Evolutionary conservation across 2,113 vertebrate genomes (phyloP), one percentile per base, ranked within the genome.

Genomic region (Chloropsis cyanopogon): DNA sequence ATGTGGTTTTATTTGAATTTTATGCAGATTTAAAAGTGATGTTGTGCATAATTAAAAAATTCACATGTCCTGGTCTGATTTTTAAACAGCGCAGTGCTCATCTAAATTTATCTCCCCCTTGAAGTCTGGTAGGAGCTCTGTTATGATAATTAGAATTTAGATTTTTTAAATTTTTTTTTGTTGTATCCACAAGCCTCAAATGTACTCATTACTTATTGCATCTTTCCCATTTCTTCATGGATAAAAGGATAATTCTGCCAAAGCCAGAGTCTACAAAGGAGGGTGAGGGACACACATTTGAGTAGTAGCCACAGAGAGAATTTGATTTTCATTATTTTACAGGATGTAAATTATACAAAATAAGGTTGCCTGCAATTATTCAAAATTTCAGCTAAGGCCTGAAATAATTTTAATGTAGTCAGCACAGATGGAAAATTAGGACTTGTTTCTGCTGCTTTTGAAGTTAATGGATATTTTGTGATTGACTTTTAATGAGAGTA

Each of bases 401-500:
- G 82, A 85, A 96, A 85, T 82, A 72, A 72, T 79, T 82, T 85
- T 85, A 57, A 91, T 91, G 50, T 76, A 87, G 78, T 87, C 84
- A 54, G 65, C 61, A 76, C 81, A 91, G 91, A 92, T 69, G 37
- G 89, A 95, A 92, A 95, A 95, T 54, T 39, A 89, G 49, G 86
- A 37, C 24, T 87, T 61, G 61, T 76, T 95, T 75, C 84, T 80
- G 56, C 70, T 95, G 91, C 72, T 91, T 95, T 95, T 93, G 87
- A 92, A 93, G 84, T 93, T 91, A 95, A 95, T 91, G 87, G 86
- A 50, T 90, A 79, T 84, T 96, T 91, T 91, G 57, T 91, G 75
- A 92, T 92, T 85, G 87, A 91, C 53, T 92, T 93, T 85, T 91
- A 92, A 94, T 95, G 49, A 92, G 57, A 75, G 21, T 52, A 91